Conservation (phyloP, 1,140 invertebrate genomes). For the Heliconius melpomene region DNA sequence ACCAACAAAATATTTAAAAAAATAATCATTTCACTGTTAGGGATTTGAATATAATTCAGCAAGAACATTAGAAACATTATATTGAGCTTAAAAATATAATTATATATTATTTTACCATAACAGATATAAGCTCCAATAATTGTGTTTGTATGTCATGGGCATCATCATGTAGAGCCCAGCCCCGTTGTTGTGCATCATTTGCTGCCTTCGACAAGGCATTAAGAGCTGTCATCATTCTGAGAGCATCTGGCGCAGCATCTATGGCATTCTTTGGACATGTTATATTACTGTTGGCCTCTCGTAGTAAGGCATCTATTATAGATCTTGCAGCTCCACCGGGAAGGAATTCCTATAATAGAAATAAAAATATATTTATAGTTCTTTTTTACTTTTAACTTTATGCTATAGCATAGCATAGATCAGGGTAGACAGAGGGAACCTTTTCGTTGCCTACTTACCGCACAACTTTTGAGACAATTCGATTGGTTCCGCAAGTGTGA, state of each 20-base stretch:
- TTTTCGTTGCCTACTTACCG: not conserved
- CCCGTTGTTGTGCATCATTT: constrained; percentile 95
- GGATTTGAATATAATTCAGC: not conserved
- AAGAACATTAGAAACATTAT: not conserved
- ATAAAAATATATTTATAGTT: constrained; percentile 15
- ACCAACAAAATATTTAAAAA: not conserved
- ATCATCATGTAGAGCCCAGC: constrained; percentile 96
- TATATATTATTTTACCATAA: constrained; percentile 85
- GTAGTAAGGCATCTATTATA: constrained; percentile 73
- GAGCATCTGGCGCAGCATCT: constrained; percentile 88
- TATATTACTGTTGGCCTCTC: constrained; percentile 74
- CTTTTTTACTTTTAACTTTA: no score
- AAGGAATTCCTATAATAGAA: constrained; percentile 62
- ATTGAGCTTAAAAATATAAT: not conserved
- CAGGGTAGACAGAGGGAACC: no score
- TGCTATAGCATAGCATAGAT: no score
- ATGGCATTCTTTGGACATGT: constrained; percentile 83
- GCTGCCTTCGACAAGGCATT: constrained; percentile 92
- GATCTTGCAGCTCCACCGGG: constrained; percentile 73
- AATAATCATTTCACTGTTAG: not conserved
- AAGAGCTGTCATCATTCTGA: constrained; percentile 89
- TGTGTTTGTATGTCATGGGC: constrained; percentile 92
- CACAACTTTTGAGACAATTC: no score
- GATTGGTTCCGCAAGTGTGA: no score
- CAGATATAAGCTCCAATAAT: constrained; percentile 91